Percentiles rank a stretch among this genome's conserved stretches.
phyloP scores from a whole-genome alignment of 37 sponge, comb jelly and placozoan species.

The Petrosia ficiformis region DNA sequence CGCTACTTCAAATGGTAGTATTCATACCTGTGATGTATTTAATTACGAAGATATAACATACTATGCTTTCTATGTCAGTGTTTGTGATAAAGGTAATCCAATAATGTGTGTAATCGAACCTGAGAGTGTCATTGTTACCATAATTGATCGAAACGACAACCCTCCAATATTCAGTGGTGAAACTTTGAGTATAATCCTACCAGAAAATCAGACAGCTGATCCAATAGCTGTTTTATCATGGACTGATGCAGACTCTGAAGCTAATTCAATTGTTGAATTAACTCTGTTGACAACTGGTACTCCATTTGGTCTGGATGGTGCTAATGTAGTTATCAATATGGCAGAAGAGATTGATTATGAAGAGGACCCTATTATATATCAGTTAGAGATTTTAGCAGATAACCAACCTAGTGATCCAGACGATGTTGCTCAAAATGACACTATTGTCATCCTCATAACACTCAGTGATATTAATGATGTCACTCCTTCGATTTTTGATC shows the following conservation, averaged over 20 bases:
- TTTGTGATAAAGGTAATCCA: constrained; percentile 28
- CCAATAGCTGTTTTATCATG: constrained; percentile 16
- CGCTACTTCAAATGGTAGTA: not conserved
- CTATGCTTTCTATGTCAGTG: constrained; percentile 28
- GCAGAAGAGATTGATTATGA: constrained; percentile 42
- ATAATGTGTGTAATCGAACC: constrained; percentile 16
- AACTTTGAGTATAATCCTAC: constrained; percentile 7
- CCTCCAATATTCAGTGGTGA: constrained; percentile 38
- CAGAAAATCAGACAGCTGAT: constrained; percentile 34
- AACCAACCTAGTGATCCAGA: constrained; percentile 23
- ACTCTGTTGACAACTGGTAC: constrained; percentile 18
- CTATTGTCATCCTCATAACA: constrained; percentile 23
- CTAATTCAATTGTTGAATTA: constrained; percentile 39
- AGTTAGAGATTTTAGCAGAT: constrained; percentile 24
- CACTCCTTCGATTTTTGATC: constrained; percentile 47
- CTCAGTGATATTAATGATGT: constrained; percentile 76
- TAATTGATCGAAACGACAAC: constrained; percentile 61
- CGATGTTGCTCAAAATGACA: constrained; percentile 33
- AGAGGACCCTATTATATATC: constrained; percentile 12
- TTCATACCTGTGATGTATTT: constrained; percentile 18
- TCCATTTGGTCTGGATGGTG: constrained; percentile 46
- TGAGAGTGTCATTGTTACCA: constrained; percentile 26
- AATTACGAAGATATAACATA: constrained; percentile 14
- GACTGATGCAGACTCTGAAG: constrained; percentile 50
- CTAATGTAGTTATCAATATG: constrained; percentile 23